Evolutionary conservation across 1,140 invertebrate species (phyloP), one percentile per base, ranked within the genome.

Genomic region (Steinernema feltiae): DNA sequence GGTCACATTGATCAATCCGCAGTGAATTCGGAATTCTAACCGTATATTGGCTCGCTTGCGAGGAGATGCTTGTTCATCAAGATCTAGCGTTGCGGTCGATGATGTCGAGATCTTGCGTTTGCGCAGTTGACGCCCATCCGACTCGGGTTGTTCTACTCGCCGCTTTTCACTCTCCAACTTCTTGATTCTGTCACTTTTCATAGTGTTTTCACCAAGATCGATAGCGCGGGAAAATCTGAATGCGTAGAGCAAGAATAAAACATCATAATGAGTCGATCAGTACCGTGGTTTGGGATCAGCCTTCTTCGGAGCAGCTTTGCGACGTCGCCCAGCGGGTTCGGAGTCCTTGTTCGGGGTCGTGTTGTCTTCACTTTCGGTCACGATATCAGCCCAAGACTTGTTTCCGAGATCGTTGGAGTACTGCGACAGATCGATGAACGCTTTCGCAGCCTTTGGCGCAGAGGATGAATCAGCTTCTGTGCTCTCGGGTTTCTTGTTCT

Each of bases 251-350:
- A 41, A 30, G 29, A 76, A 72, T 30, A 75, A 77, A 21, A 29
- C 24, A 24, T 27, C 75, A 77, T 76, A 21, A 72, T 75, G 48
- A 74, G 73, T 0, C n/a, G 71, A 32, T n/a, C n/a, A n/a, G n/a
- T 77, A 76, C 75, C 76, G 76, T n/a, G 75, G 75, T 30, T 32
- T 78, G 27, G 74, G 35, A 63, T 76, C 75, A 30, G 32, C 75
- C 7, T 74, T 1, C 41, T 76, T 41, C 3, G 75, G 75, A 32
- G 75, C 41, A 0, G 74, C 76, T 32, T 76, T 76, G 74, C 75
- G 73, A 1, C 74, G 76, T 27, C 75, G 29, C 7, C 74, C 76
- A 7, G 30, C 24, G 15, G 18, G 21, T 72, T 72, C 71, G 30
- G 41, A 17, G 18, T 72, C 71, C 53, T 63, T 63, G 53, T 27